Base-by-base conservation (phyloP, 53 echinoderm and acorn worm species). In the Crossaster papposus region DNA sequence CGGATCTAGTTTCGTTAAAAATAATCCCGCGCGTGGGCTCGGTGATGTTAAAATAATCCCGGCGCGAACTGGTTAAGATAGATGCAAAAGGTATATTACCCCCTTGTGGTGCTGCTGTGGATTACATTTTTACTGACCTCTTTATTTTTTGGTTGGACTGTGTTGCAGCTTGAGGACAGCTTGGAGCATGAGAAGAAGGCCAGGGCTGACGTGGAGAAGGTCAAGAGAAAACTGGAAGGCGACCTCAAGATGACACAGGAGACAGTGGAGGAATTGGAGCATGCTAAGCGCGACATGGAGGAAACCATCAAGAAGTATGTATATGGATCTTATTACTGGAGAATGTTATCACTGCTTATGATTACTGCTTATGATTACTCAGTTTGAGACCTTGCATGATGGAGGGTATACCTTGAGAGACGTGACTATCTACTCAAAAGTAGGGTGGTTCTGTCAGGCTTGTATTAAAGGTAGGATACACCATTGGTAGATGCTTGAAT, bases 211-310 rank as follows among this genome's bases (percentile, higher is more conserved):
- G 96, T 99, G 64, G 99, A 99, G 95, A 99, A 99, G 90, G 96
- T 95, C 81, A 99, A 99, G 95, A 90, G 99, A 80, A 99, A 99
- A 88, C 92, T 99, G 71, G 99, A 99, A 81, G 99, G 99, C 35
- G 99, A 99, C 91, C 94, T 99, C 62, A 99, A 99, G 95, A 99
- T 99, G 99, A 96, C 99, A 37, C 99, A 99, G 79, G 99, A 99
- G 52, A 96, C 99, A 8, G 96, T 99, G 30, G 99, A 99, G 74
- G 99, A 99, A 54, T 83, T 96, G 72, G 99, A 99, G 79, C 96
- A 90, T 63, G 93, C 93, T 74, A 99, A 99, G 89, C 93, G 91
- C 22, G 99, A 93, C 14, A 89, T 92, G 83, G 95, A 96, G 75
- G 99, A 99, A 32, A 85, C 89, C 79, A 93, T 99, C 94, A 99